Conservation (phyloP, 2,113 vertebrate genomes). For the Syngnathus scovelli region DNA sequence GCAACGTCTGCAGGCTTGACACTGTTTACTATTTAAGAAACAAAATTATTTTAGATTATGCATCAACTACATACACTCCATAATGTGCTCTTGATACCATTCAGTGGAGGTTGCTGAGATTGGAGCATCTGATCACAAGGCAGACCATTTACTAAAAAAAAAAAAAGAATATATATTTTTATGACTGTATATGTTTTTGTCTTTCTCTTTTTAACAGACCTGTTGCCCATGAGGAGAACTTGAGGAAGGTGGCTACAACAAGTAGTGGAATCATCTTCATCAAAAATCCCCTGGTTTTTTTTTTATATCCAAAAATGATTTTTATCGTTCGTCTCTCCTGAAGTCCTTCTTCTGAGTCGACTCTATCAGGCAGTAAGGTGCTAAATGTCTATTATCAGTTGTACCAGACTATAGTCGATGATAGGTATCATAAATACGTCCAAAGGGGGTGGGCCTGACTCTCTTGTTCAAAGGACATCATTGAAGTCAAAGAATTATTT, state of each 20-base stretch:
- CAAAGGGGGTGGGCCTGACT: constrained; percentile 29
- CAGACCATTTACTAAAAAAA: constrained; percentile 22
- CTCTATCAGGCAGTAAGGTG: background rate
- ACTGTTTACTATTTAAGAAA: constrained; percentile 39
- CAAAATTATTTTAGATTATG: background rate
- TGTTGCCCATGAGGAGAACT: constrained; percentile 35
- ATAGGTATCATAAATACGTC: constrained; percentile 17
- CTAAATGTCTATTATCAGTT: constrained; percentile 19
- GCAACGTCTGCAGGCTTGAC: constrained; percentile 59
- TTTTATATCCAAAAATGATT: background rate
- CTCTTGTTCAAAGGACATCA: constrained; percentile 38
- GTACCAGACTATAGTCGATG: constrained; percentile 13
- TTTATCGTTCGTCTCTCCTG: background rate
- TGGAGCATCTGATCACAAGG: constrained; percentile 38
- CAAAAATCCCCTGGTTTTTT: background rate
- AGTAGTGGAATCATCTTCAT: constrained; percentile 42
- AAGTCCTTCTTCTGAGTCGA: background rate
- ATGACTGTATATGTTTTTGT: no score
- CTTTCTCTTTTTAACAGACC: constrained; percentile 26
- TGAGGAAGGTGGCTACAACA: constrained; percentile 38
- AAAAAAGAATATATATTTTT: background rate
- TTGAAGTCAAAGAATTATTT: background rate
- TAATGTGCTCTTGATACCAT: constrained; percentile 32
- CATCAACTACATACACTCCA: no score
- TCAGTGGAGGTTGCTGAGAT: constrained; percentile 40